phyloP scores from a whole-genome alignment of 1,140 invertebrate genomes.

The Zaprionus nigranus region DNA sequence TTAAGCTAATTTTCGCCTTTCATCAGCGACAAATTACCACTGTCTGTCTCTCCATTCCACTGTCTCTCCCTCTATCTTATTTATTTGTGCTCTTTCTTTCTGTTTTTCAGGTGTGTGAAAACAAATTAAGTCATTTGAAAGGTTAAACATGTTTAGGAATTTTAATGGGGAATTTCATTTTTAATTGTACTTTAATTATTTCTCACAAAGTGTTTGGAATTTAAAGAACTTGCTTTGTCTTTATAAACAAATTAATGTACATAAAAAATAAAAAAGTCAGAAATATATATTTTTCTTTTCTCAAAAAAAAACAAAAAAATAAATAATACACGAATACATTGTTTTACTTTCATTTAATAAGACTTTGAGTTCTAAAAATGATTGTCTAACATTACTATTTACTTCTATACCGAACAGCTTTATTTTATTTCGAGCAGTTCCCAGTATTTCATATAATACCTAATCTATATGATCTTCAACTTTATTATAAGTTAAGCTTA shows the following conservation, averaged over 20 bases:
- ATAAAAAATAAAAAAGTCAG: neutral
- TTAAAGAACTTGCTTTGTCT: neutral
- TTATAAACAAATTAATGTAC: too few species aligned
- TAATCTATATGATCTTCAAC: too few species aligned
- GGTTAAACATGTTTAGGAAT: neutral
- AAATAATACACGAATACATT: too few species aligned
- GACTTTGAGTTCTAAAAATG: too few species aligned
- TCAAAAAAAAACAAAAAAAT: neutral
- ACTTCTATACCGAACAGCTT: too few species aligned
- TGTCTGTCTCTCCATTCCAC: conserved; percentile 7
- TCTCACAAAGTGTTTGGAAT: neutral
- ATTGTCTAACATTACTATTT: too few species aligned
- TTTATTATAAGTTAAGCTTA: too few species aligned
- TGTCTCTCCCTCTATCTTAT: neutral
- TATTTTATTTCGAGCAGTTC: too few species aligned
- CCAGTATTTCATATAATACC: too few species aligned
- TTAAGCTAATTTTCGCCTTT: conserved; percentile 29
- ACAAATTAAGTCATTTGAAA: conserved; percentile 38
- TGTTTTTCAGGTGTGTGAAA: conserved; percentile 21
- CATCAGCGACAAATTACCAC: conserved; percentile 35
- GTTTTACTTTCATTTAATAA: too few species aligned
- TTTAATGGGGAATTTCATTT: neutral
- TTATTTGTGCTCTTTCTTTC: neutral
- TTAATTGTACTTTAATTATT: neutral
- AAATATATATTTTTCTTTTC: neutral